Percentiles rank a stretch among this genome's conserved stretches.
Evolutionary conservation across 2,888 invertebrate species (phyloP).

Genomic region (Onchidella celtica): DNA sequence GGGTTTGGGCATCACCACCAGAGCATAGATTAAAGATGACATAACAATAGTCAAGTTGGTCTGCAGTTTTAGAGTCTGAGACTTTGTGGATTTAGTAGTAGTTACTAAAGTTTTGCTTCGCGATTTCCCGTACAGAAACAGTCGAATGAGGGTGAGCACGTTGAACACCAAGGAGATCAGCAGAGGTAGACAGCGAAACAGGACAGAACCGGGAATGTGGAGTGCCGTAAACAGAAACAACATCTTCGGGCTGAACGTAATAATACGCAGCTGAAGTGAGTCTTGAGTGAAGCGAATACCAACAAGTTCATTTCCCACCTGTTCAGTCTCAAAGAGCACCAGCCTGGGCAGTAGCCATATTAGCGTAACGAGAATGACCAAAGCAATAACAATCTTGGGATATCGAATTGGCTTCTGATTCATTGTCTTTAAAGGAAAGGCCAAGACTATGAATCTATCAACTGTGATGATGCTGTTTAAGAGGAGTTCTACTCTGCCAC

Average conservation of each 20-base stretch:
- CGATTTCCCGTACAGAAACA: not conserved
- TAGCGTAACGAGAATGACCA: not conserved
- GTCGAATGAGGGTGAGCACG: not conserved
- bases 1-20: not conserved
- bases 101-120: not conserved
- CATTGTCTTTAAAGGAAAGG: not conserved
- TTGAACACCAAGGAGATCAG: not conserved
- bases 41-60: not conserved
- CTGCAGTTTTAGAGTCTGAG: not conserved
- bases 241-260: too few relatives aligned
- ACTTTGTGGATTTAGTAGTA: not conserved
- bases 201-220: not conserved
- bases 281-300: not conserved
- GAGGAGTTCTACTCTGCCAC: not conserved
- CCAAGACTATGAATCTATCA: not conserved
- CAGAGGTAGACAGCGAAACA: not conserved
- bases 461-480: not conserved
- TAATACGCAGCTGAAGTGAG: too few relatives aligned
- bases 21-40: not conserved
- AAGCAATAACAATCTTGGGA: not conserved
- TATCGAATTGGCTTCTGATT: not conserved
- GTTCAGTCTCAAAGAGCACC: not conserved
- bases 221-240: too few relatives aligned
- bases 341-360: not conserved
- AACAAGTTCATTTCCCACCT: not conserved